Percentiles rank a stretch among this genome's conserved stretches.
Conservation (phyloP, 2,113 vertebrate species). For the Rhombomys opimus region DNA sequence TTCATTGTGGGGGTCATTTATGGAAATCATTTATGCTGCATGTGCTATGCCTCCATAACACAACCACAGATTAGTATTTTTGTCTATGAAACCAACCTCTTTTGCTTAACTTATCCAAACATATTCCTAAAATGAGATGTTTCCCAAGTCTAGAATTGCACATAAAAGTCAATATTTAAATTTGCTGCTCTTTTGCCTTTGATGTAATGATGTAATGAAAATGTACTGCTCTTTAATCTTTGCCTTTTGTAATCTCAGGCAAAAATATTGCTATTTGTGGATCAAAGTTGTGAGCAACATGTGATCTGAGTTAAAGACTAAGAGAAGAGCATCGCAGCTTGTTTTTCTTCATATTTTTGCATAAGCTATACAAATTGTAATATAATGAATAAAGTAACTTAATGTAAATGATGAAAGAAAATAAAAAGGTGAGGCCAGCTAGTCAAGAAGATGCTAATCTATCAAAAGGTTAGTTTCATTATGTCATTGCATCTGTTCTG, state of each 20-base stretch:
- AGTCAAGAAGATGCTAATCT: neutral
- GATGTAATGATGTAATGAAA: neutral
- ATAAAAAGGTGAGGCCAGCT: neutral
- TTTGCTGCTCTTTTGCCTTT: neutral
- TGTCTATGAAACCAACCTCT: neutral
- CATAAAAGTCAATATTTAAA: neutral
- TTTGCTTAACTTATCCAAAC: neutral
- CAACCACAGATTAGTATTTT: neutral
- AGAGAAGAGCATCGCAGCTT: neutral
- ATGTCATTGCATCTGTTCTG: neutral
- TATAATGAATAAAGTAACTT: neutral
- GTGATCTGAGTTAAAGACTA: neutral
- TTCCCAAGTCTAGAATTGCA: neutral
- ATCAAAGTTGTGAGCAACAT: neutral
- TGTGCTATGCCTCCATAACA: too few species aligned
- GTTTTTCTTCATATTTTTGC: slow-evolving; percentile 8
- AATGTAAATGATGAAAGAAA: neutral
- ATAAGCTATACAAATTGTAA: slow-evolving; percentile 11
- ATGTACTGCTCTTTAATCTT: neutral
- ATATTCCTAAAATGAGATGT: neutral
- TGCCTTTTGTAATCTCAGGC: neutral
- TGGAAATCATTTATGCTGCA: neutral
- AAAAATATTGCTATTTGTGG: neutral
- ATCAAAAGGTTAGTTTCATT: neutral
- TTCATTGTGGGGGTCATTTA: neutral